Evolutionary conservation across 2,113 vertebrate genomes (phyloP).

Genomic region (Hyla sarda): DNA sequence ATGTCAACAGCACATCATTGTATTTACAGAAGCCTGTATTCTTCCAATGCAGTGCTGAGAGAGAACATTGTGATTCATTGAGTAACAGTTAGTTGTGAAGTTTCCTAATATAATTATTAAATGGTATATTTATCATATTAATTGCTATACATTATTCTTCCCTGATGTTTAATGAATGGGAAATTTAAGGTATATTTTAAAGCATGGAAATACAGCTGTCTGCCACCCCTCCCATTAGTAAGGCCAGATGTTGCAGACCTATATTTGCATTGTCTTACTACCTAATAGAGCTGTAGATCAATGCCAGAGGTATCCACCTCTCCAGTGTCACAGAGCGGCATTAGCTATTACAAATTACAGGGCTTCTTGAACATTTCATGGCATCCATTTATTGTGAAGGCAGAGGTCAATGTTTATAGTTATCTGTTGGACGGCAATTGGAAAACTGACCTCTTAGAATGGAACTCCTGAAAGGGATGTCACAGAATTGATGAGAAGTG

Average conservation of each 20-base stretch:
- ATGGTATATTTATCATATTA: not conserved
- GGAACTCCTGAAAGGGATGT: slow-evolving; percentile 40
- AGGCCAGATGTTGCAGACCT: slow-evolving; percentile 25
- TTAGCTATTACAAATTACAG: slow-evolving; percentile 53
- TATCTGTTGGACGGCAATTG: slow-evolving; percentile 52
- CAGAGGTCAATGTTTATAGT: slow-evolving; percentile 56
- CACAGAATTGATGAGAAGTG: slow-evolving; percentile 54
- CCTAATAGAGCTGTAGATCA: slow-evolving; percentile 55
- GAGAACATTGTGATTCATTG: not conserved
- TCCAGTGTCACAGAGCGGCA: slow-evolving; percentile 28
- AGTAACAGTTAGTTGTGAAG: not conserved
- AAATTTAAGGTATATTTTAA: not conserved
- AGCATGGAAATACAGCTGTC: not conserved
- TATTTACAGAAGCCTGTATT: not conserved
- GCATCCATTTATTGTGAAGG: slow-evolving; percentile 43
- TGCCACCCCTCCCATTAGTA: not conserved
- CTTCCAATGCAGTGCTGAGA: not conserved
- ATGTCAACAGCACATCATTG: too few relatives aligned
- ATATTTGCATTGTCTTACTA: slow-evolving; percentile 31
- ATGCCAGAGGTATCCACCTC: slow-evolving; percentile 46
- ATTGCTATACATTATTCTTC: not conserved
- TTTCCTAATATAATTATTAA: not conserved
- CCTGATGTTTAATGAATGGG: not conserved
- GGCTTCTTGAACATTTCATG: slow-evolving; percentile 15
- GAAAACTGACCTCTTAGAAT: slow-evolving; percentile 51